phyloP scores from a whole-genome alignment of 1,140 invertebrate species.

The Ceratosolen fusciceps region DNA sequence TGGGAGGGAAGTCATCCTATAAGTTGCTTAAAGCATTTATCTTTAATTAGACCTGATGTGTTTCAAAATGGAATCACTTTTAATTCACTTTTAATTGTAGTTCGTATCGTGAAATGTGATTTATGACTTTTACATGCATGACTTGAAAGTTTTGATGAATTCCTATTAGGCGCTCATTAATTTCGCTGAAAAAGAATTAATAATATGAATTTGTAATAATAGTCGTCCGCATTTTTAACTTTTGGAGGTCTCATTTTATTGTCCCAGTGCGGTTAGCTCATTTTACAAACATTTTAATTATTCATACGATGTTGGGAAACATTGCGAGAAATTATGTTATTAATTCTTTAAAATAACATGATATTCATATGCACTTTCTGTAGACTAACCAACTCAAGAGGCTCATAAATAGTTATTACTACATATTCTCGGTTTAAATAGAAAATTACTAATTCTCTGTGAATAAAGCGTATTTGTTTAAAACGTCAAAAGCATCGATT shows the following conservation, averaged over 20 bases:
- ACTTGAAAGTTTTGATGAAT: neutral
- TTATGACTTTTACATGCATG: neutral
- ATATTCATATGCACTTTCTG: no score
- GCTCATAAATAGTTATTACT: no score
- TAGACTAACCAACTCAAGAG: no score
- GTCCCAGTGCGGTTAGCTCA: neutral
- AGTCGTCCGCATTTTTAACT: no score
- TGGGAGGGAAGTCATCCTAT: neutral
- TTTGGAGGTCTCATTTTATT: neutral
- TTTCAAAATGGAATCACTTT: constrained; percentile 10
- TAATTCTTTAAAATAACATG: no score
- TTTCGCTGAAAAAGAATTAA: neutral
- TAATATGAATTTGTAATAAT: no score
- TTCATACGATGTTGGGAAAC: neutral
- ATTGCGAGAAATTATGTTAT: neutral
- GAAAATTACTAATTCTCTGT: no score
- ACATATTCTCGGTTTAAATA: no score
- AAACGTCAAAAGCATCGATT: no score
- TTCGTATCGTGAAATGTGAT: neutral
- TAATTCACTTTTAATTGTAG: no score
- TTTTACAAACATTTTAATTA: neutral
- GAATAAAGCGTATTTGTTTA: no score
- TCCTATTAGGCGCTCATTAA: neutral
- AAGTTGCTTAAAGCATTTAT: neutral
- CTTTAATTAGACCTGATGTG: constrained; percentile 2